These are phyloP conservation scores for Drosophila vallismaia DNA, from an alignment of 2,888 invertebrate species.

Conservation along the genomic window DNA sequence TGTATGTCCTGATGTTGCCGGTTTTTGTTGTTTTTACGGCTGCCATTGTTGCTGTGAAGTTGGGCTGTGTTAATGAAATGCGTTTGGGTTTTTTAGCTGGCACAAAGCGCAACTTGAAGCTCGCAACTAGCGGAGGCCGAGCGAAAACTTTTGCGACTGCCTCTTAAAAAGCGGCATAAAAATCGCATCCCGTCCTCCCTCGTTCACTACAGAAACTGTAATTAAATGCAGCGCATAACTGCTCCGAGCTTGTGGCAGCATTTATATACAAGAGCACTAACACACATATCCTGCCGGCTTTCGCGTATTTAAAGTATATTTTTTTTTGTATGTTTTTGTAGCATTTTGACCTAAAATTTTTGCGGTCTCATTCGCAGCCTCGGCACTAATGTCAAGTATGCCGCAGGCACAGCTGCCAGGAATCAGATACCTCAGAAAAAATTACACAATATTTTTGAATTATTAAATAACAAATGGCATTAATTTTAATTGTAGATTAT, in stretches of 20 bases:
- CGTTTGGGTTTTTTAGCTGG: constrained; percentile 65
- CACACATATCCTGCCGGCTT: constrained; percentile 28
- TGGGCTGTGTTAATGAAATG: constrained; percentile 77
- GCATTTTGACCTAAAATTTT: constrained; percentile 76
- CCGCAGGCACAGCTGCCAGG: constrained; percentile 45
- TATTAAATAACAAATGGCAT: no score
- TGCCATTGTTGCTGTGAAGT: constrained; percentile 48
- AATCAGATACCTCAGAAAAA: no score
- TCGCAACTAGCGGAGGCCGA: constrained; percentile 44
- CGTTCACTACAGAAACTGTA: constrained; percentile 44
- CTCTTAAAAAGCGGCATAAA: constrained; percentile 17
- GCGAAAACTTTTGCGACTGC: constrained; percentile 58
- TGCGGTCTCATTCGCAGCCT: constrained; percentile 38
- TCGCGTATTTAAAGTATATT: constrained; percentile 56
- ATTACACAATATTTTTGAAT: no score
- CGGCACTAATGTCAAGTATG: constrained; percentile 73
- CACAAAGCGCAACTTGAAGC: constrained; percentile 58
- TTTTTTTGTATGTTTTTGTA: constrained; percentile 53
- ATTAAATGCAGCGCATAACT: constrained; percentile 58
- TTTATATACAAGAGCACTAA: constrained; percentile 49
- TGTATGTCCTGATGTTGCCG: constrained; percentile 46
- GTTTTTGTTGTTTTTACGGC: constrained; percentile 34
- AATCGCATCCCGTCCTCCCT: neutral
- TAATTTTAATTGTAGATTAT: no score
- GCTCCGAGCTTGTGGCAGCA: constrained; percentile 51